phyloP scores from a whole-genome alignment of 2,888 invertebrate species.

The Ceramica pisi region DNA sequence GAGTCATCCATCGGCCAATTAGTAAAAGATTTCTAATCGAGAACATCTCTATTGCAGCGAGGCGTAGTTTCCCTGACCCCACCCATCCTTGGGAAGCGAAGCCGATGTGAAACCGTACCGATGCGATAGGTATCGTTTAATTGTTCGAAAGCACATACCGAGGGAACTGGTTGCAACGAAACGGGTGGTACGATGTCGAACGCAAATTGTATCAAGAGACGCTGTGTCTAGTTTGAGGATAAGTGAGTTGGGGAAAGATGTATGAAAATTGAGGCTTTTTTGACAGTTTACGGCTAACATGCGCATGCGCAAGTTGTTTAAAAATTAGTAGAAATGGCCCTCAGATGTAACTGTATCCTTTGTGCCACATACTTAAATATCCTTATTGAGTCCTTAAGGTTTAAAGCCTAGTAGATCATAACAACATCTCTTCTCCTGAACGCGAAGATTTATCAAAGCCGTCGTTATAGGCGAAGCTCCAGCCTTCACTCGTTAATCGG shows the following conservation, averaged over 20 bases:
- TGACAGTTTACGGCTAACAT: too few relatives aligned
- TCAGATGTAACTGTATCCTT: neutral
- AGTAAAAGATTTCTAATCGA: conserved; percentile 61
- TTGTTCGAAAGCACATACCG: conserved; percentile 86
- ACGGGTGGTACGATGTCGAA: conserved; percentile 19
- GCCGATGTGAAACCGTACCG: conserved; percentile 64
- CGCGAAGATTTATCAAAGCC: conserved; percentile 38
- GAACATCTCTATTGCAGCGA: conserved; percentile 49
- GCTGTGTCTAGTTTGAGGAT: neutral
- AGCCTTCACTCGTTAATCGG: conserved; percentile 42
- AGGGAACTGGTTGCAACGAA: conserved; percentile 52
- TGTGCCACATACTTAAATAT: neutral
- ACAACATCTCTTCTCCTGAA: conserved; percentile 13
- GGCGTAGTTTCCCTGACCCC: conserved; percentile 58
- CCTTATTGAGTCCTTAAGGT: neutral
- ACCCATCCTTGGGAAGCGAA: conserved; percentile 67
- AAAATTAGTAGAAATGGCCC: too few relatives aligned
- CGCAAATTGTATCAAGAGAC: conserved; percentile 46
- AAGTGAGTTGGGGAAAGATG: conserved; percentile 11
- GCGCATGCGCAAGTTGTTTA: too few relatives aligned
- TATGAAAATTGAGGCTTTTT: too few relatives aligned
- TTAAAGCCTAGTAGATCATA: neutral
- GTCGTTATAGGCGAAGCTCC: conserved; percentile 31
- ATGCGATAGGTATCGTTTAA: conserved; percentile 77
- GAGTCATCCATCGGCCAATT: conserved; percentile 54